A percentile compares a stretch with the other conserved stretches of the same genome.
These are phyloP conservation scores for Atherinomorus stipes DNA, from an alignment of 2,113 vertebrate species.

Conservation along the genomic window DNA sequence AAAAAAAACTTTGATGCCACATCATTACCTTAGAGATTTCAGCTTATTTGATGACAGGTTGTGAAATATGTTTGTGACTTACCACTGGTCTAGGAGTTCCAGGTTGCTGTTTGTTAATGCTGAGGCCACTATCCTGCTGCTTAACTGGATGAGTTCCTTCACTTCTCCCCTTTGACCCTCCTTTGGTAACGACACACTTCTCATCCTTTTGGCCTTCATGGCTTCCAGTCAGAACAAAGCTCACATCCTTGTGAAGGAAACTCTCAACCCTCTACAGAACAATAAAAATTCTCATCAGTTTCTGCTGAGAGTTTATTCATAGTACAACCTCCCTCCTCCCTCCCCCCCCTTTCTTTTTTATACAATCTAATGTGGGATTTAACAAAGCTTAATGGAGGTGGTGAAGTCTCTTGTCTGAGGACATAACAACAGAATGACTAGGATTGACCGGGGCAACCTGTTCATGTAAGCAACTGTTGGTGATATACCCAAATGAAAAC, in stretches of 20 bases:
- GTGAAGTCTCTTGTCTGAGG: no score
- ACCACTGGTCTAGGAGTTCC: conserved; percentile 66
- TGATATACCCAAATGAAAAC: no score
- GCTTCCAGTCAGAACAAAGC: conserved; percentile 86
- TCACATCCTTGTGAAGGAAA: conserved; percentile 92
- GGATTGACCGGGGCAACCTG: no score
- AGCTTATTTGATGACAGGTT: background rate
- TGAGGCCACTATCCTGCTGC: conserved; percentile 48
- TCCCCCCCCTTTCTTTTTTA: background rate
- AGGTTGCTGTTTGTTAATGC: conserved; percentile 32
- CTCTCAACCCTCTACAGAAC: conserved; percentile 85
- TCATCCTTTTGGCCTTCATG: conserved; percentile 42
- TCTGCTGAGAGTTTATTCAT: background rate
- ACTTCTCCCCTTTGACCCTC: conserved; percentile 11
- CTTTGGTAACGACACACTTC: conserved; percentile 23
- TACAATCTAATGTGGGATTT: background rate
- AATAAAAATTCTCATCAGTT: background rate
- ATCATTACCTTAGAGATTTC: background rate
- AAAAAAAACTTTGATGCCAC: no score
- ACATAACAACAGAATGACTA: no score
- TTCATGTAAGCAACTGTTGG: no score
- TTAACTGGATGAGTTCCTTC: conserved; percentile 26
- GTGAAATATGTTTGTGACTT: background rate
- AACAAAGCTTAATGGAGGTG: background rate
- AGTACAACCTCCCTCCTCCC: background rate